Percentiles rank a stretch among this genome's conserved stretches.
These are phyloP conservation scores for Palythoa caribaeorum DNA, from an alignment of 92 coral and sea anemone species.

Conservation along the genomic window DNA sequence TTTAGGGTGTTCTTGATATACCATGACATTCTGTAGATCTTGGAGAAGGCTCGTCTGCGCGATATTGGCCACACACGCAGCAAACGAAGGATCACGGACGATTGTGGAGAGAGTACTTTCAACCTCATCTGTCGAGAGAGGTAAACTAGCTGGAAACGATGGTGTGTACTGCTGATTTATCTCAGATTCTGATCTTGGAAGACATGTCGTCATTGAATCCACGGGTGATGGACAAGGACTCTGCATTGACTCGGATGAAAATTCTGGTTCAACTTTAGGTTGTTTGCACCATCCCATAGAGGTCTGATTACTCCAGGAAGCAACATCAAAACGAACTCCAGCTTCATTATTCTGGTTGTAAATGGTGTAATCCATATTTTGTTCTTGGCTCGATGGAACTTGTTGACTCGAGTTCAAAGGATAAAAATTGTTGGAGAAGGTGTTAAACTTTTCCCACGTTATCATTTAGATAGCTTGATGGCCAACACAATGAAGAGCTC, in stretches of 20 bases:
- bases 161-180: neutral
- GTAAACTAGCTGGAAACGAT: conserved; percentile 13
- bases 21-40: conserved; percentile 19
- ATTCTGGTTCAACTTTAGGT: conserved; percentile 24
- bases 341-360: neutral
- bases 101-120: conserved; percentile 39
- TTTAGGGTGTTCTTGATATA: conserved; percentile 18
- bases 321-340: neutral
- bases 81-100: conserved; percentile 41
- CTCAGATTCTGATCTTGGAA: conserved; percentile 22
- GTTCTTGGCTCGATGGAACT: conserved; percentile 8
- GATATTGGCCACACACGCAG: conserved; percentile 20
- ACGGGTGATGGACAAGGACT: conserved; percentile 39
- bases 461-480: neutral
- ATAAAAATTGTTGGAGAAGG: neutral
- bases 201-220: conserved; percentile 2
- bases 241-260: neutral
- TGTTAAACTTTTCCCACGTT: conserved; percentile 11
- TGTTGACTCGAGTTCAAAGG: neutral
- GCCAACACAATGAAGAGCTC: neutral
- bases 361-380: conserved; percentile 1
- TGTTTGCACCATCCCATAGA: conserved; percentile 20
- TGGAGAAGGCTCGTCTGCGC: conserved; percentile 30
- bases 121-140: conserved; percentile 38
- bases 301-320: neutral